Evolutionary conservation across 2,113 vertebrate genomes (phyloP), one percentile per base, ranked within the genome.

Genomic region (Phycodurus eques): DNA sequence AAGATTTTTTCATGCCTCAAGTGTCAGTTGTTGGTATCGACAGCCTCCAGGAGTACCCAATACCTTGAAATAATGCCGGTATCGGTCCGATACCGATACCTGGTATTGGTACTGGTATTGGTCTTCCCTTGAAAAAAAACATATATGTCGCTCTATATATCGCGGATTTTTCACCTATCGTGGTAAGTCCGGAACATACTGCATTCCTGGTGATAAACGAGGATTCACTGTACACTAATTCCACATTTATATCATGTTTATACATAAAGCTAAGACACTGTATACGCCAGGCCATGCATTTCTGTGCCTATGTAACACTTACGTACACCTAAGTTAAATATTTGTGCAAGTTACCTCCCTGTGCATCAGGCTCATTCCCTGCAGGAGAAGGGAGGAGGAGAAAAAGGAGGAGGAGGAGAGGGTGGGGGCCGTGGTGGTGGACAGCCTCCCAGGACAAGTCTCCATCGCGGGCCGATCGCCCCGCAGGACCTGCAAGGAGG

Each of bases 341-440:
- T 87, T 88, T 89, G 83, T 78, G 74, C 73, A 76, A 75, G 74
- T 69, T 83, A 33, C 80, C 85, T 86, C 75, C 80, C 75, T 77
- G 60, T 65, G 56, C 70, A 70, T 75, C 80, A 72, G 71, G 46
- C 72, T 53, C 43, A 51, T 54, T 73, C 62, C 73, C 46, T 47
- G 10, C 2, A 6, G 35, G 35, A 39, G 35, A 22, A 12, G 64
- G 62, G 62, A 15, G 20, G 43, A 22, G 59, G 44, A 57, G 85
- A 39, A 56, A 22, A 12, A 62, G 59, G 62, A 15, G 20, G 43
- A 22, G 59, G 44, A 57, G 85, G 54, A 22, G 53, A 3, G 11
- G n/a, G 10, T 0, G 22, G 72, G 79, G 83, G 49, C 80, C 71
- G 78, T 81, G 60, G 82, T 79, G 74, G 63, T 69, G 75, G 14